phyloP scores from a whole-genome alignment of 2,113 vertebrate genomes.

The Cochlearius cochlearius region DNA sequence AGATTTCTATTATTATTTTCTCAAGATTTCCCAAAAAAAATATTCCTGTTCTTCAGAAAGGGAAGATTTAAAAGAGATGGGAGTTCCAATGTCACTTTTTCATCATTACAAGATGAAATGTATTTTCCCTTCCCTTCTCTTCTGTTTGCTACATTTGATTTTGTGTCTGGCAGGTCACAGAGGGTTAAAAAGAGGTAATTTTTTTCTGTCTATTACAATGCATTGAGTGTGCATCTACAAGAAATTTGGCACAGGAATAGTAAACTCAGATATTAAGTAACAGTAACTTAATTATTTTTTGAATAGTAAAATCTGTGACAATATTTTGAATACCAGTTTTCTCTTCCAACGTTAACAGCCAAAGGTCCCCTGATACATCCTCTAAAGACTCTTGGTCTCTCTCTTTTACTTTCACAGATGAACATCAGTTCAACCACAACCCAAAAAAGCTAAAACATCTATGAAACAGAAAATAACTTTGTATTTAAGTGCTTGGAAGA shows the following conservation, averaged over 20 bases:
- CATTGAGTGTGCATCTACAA: not conserved
- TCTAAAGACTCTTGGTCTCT: not conserved
- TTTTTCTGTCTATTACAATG: not conserved
- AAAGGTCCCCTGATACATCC: not conserved
- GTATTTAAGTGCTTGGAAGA: not conserved
- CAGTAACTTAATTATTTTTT: not conserved
- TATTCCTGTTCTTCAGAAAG: not conserved
- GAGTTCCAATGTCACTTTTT: not conserved
- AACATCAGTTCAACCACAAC: not conserved
- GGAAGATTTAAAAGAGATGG: not conserved
- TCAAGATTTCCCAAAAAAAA: not conserved
- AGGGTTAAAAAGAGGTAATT: not conserved
- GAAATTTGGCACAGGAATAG: not conserved
- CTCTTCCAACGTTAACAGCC: not conserved
- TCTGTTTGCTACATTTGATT: not conserved
- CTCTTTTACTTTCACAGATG: not conserved
- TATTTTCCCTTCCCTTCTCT: not conserved
- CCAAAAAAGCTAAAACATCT: not conserved
- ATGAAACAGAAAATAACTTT: not conserved
- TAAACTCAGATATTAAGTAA: not conserved
- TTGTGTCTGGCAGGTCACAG: not conserved
- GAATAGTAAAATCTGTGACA: not conserved
- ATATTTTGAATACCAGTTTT: not conserved
- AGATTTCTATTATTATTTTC: not conserved
- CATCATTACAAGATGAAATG: fast-evolving